Evolutionary conservation across 2,113 vertebrate genomes (phyloP), one percentile per base, ranked within the genome.

Genomic region (Catagonus wagneri): DNA sequence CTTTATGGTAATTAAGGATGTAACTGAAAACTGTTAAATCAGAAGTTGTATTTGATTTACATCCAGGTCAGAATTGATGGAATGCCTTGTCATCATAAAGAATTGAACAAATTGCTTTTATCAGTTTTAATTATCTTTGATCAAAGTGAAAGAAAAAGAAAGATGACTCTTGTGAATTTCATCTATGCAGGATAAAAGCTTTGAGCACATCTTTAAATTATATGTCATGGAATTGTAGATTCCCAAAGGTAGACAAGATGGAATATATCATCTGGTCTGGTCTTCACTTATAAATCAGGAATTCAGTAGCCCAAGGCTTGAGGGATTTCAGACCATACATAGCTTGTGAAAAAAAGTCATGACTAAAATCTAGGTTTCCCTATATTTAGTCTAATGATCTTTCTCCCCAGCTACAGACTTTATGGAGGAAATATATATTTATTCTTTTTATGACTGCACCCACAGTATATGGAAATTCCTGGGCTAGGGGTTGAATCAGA

Each of bases 21-120:
- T 93, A 90, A 83, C 60, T 90, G 60, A 88, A 83, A 78, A 58
- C 54, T 93, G 52, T 90, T 92, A 94, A 97, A 79, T 95, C 58
- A 80, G n/a, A 91, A 95, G 44, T 80, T 94, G 72, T 61, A 54
- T 96, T 91, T 95, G 83, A 72, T 91, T 84, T 60, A 68, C 36
- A 88, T 72, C 20, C 68, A 50, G 83, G 72, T 94, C 76, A 94
- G 66, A 94, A 72, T 25, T 95, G 81, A 93, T 95, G 36, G 76
- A 93, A 96, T 97, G 5, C 22, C 52, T 94, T 97, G 25, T 87
- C 68, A 98, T 68, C 22, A 94, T 86, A 36, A 96, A 94, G 63
- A 93, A 88, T 95, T 96, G 75, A 90, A 86, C 69, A 96, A 92
- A 96, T 92, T 69, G 74, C 60, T 90, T 94, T 94, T 76, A 96